Conservation (phyloP, 2,113 vertebrate species). For the Scopus umbretta region DNA sequence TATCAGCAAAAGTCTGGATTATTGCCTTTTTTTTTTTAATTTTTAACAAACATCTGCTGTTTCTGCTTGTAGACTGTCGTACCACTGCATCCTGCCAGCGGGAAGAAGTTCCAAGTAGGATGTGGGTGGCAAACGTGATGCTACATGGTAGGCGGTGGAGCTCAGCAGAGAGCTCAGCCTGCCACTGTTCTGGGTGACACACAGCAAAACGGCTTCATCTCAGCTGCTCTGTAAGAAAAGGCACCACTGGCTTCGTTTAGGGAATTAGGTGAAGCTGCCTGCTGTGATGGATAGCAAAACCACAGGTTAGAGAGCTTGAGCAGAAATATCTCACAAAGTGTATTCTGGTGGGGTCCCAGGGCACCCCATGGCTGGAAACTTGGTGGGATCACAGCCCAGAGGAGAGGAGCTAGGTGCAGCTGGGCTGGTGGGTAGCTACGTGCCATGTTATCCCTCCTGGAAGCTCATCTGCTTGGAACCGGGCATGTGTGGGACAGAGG, state of each 20-base stretch:
- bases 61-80: neutral
- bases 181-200: slow-evolving; percentile 2
- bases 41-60: slow-evolving; percentile 11
- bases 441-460: neutral
- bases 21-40: neutral
- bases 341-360: neutral
- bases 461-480: neutral
- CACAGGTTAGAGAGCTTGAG: neutral
- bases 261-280: neutral
- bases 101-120: neutral
- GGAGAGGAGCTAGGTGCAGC: neutral
- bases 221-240: neutral
- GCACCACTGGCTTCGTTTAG: neutral
- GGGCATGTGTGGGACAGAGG: fast-evolving
- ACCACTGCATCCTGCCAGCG: neutral
- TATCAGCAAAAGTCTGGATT: slow-evolving; percentile 41
- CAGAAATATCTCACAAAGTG: neutral
- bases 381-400: neutral
- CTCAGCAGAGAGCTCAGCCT: neutral
- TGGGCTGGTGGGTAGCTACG: fast-evolving
- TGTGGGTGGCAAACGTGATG: neutral
- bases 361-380: neutral
- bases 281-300: neutral
- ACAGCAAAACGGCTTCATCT: fast-evolving
- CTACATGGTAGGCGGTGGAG: neutral